These are phyloP conservation scores for Brachionus sp. DNA, from an alignment of 1,140 invertebrate genomes.

Conservation along the genomic window DNA sequence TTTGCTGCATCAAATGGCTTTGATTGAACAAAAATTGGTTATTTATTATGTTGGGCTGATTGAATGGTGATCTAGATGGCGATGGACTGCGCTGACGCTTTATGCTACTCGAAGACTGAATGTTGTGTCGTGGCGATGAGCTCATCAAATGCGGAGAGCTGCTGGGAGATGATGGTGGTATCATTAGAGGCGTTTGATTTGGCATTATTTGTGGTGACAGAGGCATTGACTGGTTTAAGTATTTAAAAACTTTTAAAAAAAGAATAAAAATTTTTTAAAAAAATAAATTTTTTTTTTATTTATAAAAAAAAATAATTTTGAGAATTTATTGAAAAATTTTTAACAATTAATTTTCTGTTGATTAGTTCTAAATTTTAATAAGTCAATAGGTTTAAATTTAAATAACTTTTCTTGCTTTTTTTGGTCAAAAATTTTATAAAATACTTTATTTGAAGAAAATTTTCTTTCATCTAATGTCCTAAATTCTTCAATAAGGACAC, in stretches of 20 bases:
- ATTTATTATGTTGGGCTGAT: background rate
- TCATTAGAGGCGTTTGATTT: background rate
- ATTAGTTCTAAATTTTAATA: too few relatives aligned
- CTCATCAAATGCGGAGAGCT: background rate
- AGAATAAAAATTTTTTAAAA: background rate
- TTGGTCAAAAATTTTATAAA: too few relatives aligned
- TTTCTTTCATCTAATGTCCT: too few relatives aligned
- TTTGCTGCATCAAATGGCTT: constrained; percentile 14
- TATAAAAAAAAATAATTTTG: too few relatives aligned
- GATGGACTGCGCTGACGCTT: constrained; percentile 27
- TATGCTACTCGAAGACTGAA: background rate
- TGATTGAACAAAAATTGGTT: constrained; percentile 24
- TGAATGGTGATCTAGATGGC: background rate
- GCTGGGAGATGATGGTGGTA: background rate
- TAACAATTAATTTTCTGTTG: too few relatives aligned
- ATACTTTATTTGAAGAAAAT: too few relatives aligned
- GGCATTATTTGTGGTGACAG: background rate
- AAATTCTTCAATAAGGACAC: too few relatives aligned
- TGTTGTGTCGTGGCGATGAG: background rate
- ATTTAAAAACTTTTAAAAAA: background rate
- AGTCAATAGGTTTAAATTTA: too few relatives aligned
- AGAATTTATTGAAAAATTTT: too few relatives aligned
- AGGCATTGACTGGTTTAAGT: background rate
- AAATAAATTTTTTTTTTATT: background rate
- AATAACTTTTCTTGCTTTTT: too few relatives aligned